A percentile compares a stretch with the other conserved stretches of the same genome.
phyloP scores from a whole-genome alignment of 2,888 invertebrate species.

The Xestia rhomboidea region DNA sequence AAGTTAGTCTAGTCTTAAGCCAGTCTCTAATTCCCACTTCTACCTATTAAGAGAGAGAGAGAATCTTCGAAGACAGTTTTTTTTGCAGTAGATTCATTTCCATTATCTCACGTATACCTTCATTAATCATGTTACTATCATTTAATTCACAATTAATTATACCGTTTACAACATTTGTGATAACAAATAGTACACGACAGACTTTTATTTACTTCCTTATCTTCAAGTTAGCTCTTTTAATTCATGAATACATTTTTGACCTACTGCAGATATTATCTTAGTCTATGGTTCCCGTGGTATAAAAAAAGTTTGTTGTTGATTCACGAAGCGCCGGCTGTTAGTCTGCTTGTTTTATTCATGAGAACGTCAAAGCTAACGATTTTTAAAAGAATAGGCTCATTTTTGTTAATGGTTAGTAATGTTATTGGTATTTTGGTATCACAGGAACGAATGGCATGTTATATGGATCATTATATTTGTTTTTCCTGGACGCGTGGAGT shows the following conservation, averaged over 20 bases:
- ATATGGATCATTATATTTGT: background rate
- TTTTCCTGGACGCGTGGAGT: constrained; percentile 10
- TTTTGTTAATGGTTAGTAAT: constrained; percentile 13
- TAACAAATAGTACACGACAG: background rate
- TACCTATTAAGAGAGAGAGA: background rate
- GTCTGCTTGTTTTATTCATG: constrained; percentile 50
- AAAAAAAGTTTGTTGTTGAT: constrained; percentile 60
- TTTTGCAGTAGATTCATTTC: background rate
- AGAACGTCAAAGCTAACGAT: constrained; percentile 48
- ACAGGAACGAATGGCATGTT: background rate
- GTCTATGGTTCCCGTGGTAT: constrained; percentile 41
- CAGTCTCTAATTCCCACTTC: background rate
- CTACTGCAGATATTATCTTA: constrained; percentile 35
- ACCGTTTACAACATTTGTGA: background rate
- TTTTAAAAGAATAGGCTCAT: constrained; percentile 31
- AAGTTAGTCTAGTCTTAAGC: background rate
- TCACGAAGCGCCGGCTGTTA: constrained; percentile 51
- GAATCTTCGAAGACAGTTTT: background rate
- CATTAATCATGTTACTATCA: background rate
- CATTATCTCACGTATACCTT: background rate
- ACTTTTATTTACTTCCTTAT: background rate
- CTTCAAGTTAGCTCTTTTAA: background rate
- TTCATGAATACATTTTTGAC: background rate
- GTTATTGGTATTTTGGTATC: constrained; percentile 11
- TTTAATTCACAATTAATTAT: background rate